Evolutionary conservation across 2,113 vertebrate genomes (phyloP).

Genomic region (Leptosomus discolor): DNA sequence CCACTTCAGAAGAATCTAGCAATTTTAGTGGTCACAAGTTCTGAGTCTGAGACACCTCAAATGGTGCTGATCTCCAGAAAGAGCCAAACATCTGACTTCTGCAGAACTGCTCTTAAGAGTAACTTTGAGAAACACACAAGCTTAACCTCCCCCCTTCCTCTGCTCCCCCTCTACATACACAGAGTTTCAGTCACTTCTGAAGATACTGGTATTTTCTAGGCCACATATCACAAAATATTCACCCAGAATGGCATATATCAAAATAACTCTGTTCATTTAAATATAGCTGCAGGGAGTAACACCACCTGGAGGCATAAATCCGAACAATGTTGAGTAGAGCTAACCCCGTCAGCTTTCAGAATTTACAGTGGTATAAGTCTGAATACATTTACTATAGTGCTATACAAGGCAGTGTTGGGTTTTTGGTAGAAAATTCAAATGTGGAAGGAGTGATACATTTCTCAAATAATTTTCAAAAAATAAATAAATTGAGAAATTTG

Average conservation of each 20-base stretch:
- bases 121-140: not conserved
- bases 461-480: not conserved
- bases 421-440: not conserved
- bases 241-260: not conserved
- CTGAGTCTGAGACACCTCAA: not conserved
- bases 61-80: not conserved
- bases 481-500: not conserved
- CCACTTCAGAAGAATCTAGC: not conserved
- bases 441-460: not conserved
- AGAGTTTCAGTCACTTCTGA: not conserved
- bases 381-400: not conserved
- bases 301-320: not conserved
- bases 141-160: not conserved
- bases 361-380: not conserved
- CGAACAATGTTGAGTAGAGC: not conserved
- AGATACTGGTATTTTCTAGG: not conserved
- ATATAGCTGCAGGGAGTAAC: not conserved
- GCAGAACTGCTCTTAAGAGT: not conserved
- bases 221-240: not conserved
- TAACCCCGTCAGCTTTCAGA: not conserved
- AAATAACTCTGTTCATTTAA: not conserved
- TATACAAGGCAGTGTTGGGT: accelerated
- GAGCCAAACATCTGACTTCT: not conserved
- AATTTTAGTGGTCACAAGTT: not conserved
- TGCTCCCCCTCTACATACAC: not conserved